Evolutionary conservation across 1,140 invertebrate species (phyloP).

Genomic region (Sipha flava): DNA sequence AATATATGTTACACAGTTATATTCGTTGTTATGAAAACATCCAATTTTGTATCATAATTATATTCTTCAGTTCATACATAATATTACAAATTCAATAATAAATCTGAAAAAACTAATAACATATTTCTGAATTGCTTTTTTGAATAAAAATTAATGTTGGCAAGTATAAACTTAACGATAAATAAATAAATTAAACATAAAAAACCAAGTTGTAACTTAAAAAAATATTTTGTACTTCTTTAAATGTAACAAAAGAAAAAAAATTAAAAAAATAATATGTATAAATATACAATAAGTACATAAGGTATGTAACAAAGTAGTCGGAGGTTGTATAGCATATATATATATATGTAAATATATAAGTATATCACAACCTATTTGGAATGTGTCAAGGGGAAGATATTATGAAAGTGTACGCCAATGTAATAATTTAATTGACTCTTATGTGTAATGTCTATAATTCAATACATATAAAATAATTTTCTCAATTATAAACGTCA

Average conservation of each 20-base stretch:
- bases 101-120: neutral
- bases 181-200: slow-evolving; percentile 19
- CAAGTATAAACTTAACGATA: slow-evolving; percentile 1
- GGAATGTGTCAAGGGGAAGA: neutral
- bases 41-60: neutral
- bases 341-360: neutral
- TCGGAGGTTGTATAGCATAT: neutral
- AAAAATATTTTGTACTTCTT: slow-evolving; percentile 6
- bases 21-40: neutral
- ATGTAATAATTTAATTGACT: slow-evolving; percentile 20
- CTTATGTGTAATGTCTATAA: neutral
- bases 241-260: neutral
- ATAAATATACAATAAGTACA: slow-evolving; percentile 14
- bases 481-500: neutral
- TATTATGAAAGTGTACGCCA: neutral
- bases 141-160: neutral
- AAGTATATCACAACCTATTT: neutral
- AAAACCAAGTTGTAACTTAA: neutral
- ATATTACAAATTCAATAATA: neutral
- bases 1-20: neutral
- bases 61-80: neutral
- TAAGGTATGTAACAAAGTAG: neutral
- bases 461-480: neutral
- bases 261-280: neutral
- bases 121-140: neutral